Evolutionary conservation across 2,113 vertebrate genomes (phyloP).

Genomic region (Lamprologus speciosus): DNA sequence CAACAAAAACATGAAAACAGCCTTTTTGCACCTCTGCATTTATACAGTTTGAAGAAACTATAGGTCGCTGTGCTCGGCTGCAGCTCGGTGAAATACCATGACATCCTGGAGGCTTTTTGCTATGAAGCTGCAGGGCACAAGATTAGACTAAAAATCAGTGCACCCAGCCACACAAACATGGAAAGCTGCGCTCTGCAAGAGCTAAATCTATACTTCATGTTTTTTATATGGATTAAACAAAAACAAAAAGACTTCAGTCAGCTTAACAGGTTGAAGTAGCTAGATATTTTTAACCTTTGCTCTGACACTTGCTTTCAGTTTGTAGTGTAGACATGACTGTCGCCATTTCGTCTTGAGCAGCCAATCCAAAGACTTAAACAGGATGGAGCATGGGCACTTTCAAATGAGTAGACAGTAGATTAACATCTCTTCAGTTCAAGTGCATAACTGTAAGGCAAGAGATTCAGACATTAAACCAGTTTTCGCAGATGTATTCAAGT

Average conservation of each 20-base stretch:
- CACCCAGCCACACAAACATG: not conserved
- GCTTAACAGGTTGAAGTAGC: not conserved
- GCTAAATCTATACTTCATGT: not conserved
- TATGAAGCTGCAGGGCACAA: not conserved
- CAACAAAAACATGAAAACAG: not conserved
- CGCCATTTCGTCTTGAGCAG: fast-evolving
- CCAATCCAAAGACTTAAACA: not conserved
- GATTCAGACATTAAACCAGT: not conserved
- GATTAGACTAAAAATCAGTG: not conserved
- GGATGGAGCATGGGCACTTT: not conserved
- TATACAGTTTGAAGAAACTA: not conserved
- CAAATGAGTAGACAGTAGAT: not conserved
- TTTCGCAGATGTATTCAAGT: fast-evolving
- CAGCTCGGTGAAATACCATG: fast-evolving
- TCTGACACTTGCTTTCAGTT: not conserved
- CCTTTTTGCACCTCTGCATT: fast-evolving
- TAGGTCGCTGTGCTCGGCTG: not conserved
- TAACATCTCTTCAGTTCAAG: not conserved
- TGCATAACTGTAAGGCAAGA: fast-evolving
- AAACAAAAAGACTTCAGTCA: not conserved
- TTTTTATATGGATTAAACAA: not conserved
- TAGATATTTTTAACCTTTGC: not conserved
- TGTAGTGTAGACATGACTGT: not conserved
- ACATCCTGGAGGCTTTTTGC: not conserved
- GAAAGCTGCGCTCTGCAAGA: fast-evolving